Percentiles rank a stretch among this genome's conserved stretches.
phyloP scores from a whole-genome alignment of 2,797 vertebrate genomes.

The Bradypodion ventrale region DNA sequence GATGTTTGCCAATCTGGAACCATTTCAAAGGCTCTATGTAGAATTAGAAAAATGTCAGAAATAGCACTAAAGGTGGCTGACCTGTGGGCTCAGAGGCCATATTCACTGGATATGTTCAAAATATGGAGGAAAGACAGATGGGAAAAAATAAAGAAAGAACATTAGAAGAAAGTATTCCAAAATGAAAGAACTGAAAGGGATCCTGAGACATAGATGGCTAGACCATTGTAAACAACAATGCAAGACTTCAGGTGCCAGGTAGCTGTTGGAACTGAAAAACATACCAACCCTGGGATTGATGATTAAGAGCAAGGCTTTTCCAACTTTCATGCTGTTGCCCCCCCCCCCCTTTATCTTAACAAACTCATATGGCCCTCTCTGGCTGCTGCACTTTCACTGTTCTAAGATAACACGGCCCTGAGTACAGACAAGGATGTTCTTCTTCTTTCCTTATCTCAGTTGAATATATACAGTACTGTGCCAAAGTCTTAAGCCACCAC shows the following conservation, averaged over 20 bases:
- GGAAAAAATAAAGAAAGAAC: not conserved
- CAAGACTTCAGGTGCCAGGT: not conserved
- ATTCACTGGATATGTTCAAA: not conserved
- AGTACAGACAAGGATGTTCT: too few relatives aligned
- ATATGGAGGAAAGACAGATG: not conserved
- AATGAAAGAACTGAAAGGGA: not conserved
- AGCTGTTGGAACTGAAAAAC: not conserved
- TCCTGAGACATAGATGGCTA: not conserved
- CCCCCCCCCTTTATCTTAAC: too few relatives aligned
- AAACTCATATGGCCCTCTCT: too few relatives aligned
- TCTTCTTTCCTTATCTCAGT: too few relatives aligned
- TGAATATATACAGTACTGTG: too few relatives aligned
- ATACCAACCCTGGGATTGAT: not conserved
- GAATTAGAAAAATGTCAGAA: constrained; percentile 5
- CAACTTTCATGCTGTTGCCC: too few relatives aligned
- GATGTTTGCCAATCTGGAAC: constrained; percentile 19
- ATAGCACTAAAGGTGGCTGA: not conserved
- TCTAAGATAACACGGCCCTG: too few relatives aligned
- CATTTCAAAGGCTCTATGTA: constrained; percentile 12
- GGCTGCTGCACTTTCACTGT: too few relatives aligned
- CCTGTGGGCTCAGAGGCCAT: not conserved
- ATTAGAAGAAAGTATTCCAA: not conserved
- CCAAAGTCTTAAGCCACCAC: too few relatives aligned
- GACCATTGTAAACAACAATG: not conserved
- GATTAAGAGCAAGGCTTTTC: too few relatives aligned